Percentiles rank a stretch among this genome's conserved stretches.
These are phyloP conservation scores for Luperina testacea DNA, from an alignment of 2,888 invertebrate species.

Conservation along the genomic window DNA sequence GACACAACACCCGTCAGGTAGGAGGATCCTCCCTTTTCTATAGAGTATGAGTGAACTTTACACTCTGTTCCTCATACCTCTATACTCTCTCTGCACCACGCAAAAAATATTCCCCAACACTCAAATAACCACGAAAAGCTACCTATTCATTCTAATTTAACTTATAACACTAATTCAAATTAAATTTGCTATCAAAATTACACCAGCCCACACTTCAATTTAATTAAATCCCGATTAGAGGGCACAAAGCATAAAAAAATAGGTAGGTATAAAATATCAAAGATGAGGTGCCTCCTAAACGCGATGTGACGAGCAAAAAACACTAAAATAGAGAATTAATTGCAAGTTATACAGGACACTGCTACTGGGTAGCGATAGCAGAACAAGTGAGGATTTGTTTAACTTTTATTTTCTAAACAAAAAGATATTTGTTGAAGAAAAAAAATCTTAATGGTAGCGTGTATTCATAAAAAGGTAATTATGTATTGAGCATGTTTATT, in stretches of 20 bases:
- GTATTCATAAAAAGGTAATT: neutral
- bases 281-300: conserved; percentile 69
- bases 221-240: conserved; percentile 60
- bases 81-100: neutral
- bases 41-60: no score
- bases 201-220: conserved; percentile 26
- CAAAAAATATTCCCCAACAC: neutral
- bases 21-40: no score
- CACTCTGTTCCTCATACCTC: no score
- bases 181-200: conserved; percentile 41
- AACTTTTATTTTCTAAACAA: neutral
- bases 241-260: conserved; percentile 61
- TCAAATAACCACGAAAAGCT: neutral
- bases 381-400: conserved; percentile 26
- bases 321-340: conserved; percentile 84
- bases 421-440: no score
- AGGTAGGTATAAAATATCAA: conserved; percentile 72
- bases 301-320: conserved; percentile 77
- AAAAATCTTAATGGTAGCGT: neutral
- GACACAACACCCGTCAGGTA: no score
- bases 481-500: neutral
- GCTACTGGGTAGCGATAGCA: conserved; percentile 72
- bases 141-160: neutral
- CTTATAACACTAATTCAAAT: conserved; percentile 19
- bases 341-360: conserved; percentile 75